Base-by-base conservation (phyloP, 2,797 vertebrate genomes). In the Parotocinclus haroldoi region DNA sequence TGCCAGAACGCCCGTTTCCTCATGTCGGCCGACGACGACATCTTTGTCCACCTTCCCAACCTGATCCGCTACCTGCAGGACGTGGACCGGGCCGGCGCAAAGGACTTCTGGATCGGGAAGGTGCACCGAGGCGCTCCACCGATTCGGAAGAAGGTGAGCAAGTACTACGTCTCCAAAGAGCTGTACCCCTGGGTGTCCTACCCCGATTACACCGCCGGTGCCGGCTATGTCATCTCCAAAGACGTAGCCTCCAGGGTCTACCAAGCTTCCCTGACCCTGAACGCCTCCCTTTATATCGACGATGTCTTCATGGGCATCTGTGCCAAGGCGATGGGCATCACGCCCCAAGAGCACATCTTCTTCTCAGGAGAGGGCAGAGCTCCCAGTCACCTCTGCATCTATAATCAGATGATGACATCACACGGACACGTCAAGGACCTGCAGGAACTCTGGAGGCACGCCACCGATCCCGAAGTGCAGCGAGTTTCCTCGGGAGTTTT, bases 241-340 rank as follows among this genome's bases (percentile, higher is more conserved):
- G 93, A 96, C 0, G 95, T 95, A 1, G 94, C 91, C 0, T 85
- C 89, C 68, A 96, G 91, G 87, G 84, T 98, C 77, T 93, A 96
- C 45, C 84, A 89, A 27, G 95, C 93, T 48, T 93, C 91, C 0
- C 80, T 93, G 79, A 94, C 89, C 14, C 85, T 99, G 49, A 98
- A 97, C 10, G 90, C 94, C 19, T 94, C 93, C 10, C 79, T 99
- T 61, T 92, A 97, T 81, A 98, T 99, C 58, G 97, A 99, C 1
- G 96, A 99, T 27, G 97, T 98, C 80, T 98, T 99, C 82, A 96
- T 99, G 92, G 97, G 96, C 74, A 91, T 99, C 72, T 98, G 95
- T 69, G 97, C 91, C 78, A 95, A 88, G 13, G 90, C 92, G 50
- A 78, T 93, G 37, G 92, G 92, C 49, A 81, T 98, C 59, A 87